Evolutionary conservation across 2,888 invertebrate species (phyloP).

Genomic region (Lucinisca nassula): DNA sequence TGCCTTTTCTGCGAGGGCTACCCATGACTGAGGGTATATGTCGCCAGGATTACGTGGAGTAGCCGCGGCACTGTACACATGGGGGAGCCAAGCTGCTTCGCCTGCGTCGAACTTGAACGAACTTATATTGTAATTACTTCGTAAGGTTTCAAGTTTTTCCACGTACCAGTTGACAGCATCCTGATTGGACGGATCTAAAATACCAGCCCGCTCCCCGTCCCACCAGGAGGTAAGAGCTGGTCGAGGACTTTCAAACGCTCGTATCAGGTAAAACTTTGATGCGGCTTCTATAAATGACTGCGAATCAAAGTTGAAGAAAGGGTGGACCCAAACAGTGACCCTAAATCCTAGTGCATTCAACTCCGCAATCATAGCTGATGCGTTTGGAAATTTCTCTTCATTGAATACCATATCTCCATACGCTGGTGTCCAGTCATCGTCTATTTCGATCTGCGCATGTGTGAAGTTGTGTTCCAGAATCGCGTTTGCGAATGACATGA

Average conservation of each 20-base stretch:
- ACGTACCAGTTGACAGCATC: conserved; percentile 93
- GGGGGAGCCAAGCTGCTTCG: conserved; percentile 82
- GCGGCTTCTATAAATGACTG: conserved; percentile 94
- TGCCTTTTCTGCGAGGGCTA: conserved; percentile 74
- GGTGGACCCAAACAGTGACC: conserved; percentile 92
- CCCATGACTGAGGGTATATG: conserved; percentile 80
- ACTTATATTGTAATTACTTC: conserved; percentile 92
- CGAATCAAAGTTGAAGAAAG: conserved; percentile 91
- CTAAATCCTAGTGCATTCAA: conserved; percentile 91
- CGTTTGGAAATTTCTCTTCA: conserved; percentile 92
- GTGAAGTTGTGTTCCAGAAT: conserved; percentile 75
- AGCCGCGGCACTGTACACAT: conserved; percentile 69
- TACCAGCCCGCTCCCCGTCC: conserved; percentile 91
- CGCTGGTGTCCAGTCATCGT: conserved; percentile 95
- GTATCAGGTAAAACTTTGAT: conserved; percentile 89
- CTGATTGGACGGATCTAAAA: conserved; percentile 96
- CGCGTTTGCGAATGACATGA: conserved; percentile 75
- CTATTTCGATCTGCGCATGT: conserved; percentile 90
- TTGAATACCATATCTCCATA: conserved; percentile 95
- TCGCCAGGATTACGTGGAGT: conserved; percentile 76
- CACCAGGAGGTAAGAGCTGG: conserved; percentile 92
- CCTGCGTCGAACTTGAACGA: conserved; percentile 96
- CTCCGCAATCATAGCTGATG: conserved; percentile 89
- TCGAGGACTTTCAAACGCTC: conserved; percentile 67
- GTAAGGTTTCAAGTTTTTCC: conserved; percentile 91